A percentile compares a stretch with the other conserved stretches of the same genome.
These are phyloP conservation scores for Pomatorhinus ruficollis DNA, from an alignment of 2,113 vertebrate species.

Conservation along the genomic window DNA sequence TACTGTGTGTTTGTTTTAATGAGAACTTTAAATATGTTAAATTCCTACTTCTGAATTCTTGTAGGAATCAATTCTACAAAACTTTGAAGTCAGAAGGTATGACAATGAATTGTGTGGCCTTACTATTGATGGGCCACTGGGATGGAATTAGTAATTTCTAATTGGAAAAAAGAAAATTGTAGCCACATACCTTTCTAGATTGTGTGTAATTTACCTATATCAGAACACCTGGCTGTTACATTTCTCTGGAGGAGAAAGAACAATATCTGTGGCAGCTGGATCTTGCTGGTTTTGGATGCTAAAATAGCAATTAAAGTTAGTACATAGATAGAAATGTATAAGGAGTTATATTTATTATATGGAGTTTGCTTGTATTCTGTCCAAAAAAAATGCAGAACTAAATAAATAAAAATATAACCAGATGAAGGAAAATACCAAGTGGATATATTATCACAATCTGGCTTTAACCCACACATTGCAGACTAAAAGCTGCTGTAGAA, in stretches of 20 bases:
- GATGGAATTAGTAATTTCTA: background rate
- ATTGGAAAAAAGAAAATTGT: background rate
- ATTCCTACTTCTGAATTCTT: background rate
- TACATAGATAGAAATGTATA: background rate
- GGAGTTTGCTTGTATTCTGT: background rate
- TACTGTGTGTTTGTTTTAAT: background rate
- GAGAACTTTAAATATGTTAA: background rate
- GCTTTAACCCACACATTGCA: background rate
- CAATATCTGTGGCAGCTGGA: constrained; percentile 4
- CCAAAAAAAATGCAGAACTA: background rate
- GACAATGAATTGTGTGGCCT: background rate
- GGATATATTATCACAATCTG: background rate
- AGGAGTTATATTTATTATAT: background rate
- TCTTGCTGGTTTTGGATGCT: constrained; percentile 48
- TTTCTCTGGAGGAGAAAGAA: background rate
- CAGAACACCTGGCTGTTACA: background rate
- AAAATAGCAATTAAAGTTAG: constrained; percentile 5
- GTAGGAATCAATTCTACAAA: background rate
- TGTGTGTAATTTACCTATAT: background rate
- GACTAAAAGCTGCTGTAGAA: background rate
- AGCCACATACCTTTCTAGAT: background rate
- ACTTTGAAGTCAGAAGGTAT: background rate
- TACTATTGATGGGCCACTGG: background rate
- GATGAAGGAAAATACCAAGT: background rate
- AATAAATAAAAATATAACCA: background rate